Conservation (phyloP, 2,113 vertebrate genomes). For the Sinocyclocheilus anshuiensis region DNA sequence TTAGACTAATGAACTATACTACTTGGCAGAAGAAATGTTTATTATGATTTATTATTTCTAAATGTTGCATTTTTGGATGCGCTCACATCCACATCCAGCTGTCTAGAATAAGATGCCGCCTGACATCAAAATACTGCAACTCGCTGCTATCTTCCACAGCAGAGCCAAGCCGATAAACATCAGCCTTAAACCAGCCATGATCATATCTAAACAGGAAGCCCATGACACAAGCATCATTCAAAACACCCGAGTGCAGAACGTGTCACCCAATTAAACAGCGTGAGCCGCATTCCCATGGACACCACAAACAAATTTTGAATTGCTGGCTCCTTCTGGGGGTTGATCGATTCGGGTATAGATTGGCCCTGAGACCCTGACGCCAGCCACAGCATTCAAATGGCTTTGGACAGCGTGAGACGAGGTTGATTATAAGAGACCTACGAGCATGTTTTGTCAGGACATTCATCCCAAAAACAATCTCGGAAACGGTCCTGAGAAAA, state of each 20-base stretch:
- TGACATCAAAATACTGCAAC: conserved; percentile 4
- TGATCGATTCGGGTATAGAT: conserved; percentile 28
- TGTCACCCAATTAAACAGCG: conserved; percentile 6
- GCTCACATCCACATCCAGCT: not conserved
- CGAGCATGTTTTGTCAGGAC: conserved; percentile 1
- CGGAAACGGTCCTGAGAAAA: not conserved
- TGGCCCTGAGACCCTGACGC: conserved; percentile 11
- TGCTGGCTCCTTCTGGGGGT: not conserved
- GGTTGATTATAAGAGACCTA: conserved; percentile 25
- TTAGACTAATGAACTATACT: conserved; percentile 12
- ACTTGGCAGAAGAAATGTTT: conserved; percentile 24
- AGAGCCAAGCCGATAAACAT: not conserved
- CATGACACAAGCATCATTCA: conserved; percentile 24
- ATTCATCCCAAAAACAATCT: conserved; percentile 24
- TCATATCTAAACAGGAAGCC: not conserved
- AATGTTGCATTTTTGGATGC: not conserved
- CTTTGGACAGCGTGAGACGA: conserved; percentile 27
- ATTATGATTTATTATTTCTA: conserved; percentile 17
- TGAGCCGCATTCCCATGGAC: not conserved
- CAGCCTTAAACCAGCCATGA: conserved; percentile 14
- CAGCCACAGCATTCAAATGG: conserved; percentile 32
- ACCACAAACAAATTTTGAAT: not conserved
- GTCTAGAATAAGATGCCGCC: not conserved
- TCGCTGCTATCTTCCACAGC: not conserved
- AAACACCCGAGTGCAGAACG: not conserved